phyloP scores from a whole-genome alignment of 2,888 invertebrate genomes.

The Microchrysa polita region DNA sequence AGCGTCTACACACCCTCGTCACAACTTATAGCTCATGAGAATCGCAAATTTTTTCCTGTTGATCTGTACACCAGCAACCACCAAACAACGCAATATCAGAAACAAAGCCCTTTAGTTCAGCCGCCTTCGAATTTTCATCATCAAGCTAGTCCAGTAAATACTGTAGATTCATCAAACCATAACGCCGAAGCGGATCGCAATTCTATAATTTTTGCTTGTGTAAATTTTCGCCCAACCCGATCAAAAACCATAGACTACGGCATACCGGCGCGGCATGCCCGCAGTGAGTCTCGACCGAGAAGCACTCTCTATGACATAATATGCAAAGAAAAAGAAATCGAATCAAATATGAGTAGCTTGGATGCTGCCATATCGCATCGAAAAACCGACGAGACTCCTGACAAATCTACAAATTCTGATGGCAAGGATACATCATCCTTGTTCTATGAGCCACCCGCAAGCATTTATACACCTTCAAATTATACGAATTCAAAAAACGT shows the following conservation, averaged over 20 bases:
- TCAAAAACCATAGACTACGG: constrained; percentile 52
- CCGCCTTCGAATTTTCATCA: constrained; percentile 6
- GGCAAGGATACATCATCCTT: constrained; percentile 32
- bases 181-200: constrained; percentile 39
- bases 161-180: background rate
- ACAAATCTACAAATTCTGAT: constrained; percentile 24
- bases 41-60: constrained; percentile 58
- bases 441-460: constrained; percentile 16
- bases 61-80: constrained; percentile 48
- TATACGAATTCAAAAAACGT: constrained; percentile 32
- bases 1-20: constrained; percentile 63
- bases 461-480: background rate
- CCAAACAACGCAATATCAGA: constrained; percentile 14
- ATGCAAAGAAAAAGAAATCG: constrained; percentile 64
- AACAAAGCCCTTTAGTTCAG: constrained; percentile 47
- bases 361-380: constrained; percentile 50
- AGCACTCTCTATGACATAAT: constrained; percentile 64
- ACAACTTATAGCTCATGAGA: constrained; percentile 57
- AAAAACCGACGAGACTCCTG: constrained; percentile 39
- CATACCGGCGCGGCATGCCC: constrained; percentile 52
- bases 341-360: constrained; percentile 51
- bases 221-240: constrained; percentile 47
- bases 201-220: constrained; percentile 50
- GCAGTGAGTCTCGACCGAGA: constrained; percentile 63
- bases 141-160: background rate